Conservation (phyloP, 2,797 vertebrate species). For the Lithobates sylvaticus region DNA sequence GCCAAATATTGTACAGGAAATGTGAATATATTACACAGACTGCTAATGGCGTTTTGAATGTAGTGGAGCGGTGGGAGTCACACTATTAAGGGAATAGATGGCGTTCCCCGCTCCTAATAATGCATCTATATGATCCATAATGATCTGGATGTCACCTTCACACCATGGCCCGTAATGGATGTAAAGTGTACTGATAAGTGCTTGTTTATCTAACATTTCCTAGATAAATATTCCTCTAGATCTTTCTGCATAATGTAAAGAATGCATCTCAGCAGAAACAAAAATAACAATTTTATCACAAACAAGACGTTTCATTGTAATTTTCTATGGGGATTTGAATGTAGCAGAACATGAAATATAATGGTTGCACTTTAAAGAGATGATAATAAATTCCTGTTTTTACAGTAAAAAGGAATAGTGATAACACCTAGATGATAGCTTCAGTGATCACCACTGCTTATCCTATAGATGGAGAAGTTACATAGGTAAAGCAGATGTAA, state of each 20-base stretch:
- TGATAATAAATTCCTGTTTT: too few species aligned
- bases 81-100: too few species aligned
- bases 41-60: not conserved
- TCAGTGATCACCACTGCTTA: too few species aligned
- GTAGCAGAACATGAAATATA: not conserved
- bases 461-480: too few species aligned
- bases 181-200: constrained; percentile 16
- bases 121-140: not conserved
- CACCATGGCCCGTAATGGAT: not conserved
- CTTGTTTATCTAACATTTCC: constrained; percentile 18
- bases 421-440: too few species aligned
- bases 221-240: constrained; percentile 19
- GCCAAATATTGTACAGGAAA: not conserved
- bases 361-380: not conserved
- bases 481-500: too few species aligned
- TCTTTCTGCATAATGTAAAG: not conserved
- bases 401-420: too few species aligned
- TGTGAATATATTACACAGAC: not conserved
- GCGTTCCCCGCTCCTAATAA: not conserved
- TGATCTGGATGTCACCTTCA: constrained; percentile 23
- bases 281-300: constrained; percentile 11
- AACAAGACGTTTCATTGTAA: not conserved
- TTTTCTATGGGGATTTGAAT: not conserved
- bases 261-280: constrained; percentile 3
- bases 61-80: not conserved